These are phyloP conservation scores for Sebastes nivosus DNA, from an alignment of 2,797 vertebrate genomes.

Conservation along the genomic window DNA sequence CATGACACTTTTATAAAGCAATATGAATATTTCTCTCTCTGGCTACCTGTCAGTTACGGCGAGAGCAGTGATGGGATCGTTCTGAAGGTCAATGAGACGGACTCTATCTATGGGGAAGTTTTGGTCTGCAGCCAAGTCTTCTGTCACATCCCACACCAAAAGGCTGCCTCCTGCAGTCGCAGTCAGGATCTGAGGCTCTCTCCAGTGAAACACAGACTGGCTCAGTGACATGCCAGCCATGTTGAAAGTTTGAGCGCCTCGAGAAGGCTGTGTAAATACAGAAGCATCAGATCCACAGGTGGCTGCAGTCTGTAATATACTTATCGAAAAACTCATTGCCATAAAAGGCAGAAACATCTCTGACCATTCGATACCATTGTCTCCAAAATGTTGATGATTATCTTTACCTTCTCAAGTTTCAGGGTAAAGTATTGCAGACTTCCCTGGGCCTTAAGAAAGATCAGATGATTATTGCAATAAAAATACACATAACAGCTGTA, in stretches of 20 bases:
- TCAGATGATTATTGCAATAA: constrained; percentile 3
- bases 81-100: constrained; percentile 82
- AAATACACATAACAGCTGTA: background rate
- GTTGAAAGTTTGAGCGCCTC: constrained; percentile 74
- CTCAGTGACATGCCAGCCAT: constrained; percentile 78
- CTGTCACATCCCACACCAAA: constrained; percentile 83
- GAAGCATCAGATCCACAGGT: background rate
- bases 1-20: background rate
- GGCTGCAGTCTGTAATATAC: background rate
- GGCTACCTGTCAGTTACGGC: constrained; percentile 79
- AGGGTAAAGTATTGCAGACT: constrained; percentile 62
- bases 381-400: background rate
- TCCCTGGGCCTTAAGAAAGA: constrained; percentile 57
- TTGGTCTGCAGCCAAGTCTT: background rate
- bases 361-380: background rate
- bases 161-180: constrained; percentile 83
- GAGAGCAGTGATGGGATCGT: constrained; percentile 86
- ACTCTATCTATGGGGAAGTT: constrained; percentile 34
- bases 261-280: background rate
- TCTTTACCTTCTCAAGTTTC: constrained; percentile 70
- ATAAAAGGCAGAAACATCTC: background rate
- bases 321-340: background rate
- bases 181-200: constrained; percentile 77
- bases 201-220: constrained; percentile 87
- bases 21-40: background rate